Conservation (phyloP, 2,888 invertebrate species). For the Heliconius sara region DNA sequence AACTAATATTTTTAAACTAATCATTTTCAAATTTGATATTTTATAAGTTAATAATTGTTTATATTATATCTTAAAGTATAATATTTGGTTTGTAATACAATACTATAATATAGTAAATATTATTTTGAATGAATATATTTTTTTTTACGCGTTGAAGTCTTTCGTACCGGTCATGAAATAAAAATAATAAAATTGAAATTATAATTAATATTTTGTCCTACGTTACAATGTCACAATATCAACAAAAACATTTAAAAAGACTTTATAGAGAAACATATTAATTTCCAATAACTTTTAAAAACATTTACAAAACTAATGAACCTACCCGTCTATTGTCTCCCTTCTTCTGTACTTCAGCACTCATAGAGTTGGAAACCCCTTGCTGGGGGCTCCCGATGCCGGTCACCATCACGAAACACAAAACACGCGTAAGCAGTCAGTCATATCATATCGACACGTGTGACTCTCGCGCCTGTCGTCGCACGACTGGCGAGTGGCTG, state of each 20-base stretch:
- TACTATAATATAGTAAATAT: too few relatives aligned
- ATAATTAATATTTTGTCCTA: background rate
- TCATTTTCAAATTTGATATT: too few relatives aligned
- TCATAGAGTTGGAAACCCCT: conserved; percentile 57
- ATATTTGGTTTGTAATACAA: too few relatives aligned
- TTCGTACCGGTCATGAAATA: conserved; percentile 22
- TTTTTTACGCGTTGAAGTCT: conserved; percentile 46
- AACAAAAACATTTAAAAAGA: too few relatives aligned
- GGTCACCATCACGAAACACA: conserved; percentile 72
- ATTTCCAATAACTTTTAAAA: background rate
- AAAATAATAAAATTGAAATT: background rate
- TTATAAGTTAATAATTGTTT: too few relatives aligned
- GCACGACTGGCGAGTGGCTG: conserved; percentile 70
- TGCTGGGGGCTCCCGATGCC: conserved; percentile 68
- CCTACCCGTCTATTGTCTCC: conserved; percentile 78
- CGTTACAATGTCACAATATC: background rate
- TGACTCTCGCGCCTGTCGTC: conserved; percentile 61
- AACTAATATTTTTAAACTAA: too few relatives aligned
- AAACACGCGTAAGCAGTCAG: conserved; percentile 48
- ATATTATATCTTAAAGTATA: too few relatives aligned
- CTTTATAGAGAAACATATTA: too few relatives aligned
- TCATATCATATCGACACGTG: conserved; percentile 52
- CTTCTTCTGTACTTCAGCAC: conserved; percentile 66
- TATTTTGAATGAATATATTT: too few relatives aligned
- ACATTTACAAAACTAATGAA: conserved; percentile 39